phyloP scores from a whole-genome alignment of 2,113 vertebrate species.

The Nematolebias whitei region DNA sequence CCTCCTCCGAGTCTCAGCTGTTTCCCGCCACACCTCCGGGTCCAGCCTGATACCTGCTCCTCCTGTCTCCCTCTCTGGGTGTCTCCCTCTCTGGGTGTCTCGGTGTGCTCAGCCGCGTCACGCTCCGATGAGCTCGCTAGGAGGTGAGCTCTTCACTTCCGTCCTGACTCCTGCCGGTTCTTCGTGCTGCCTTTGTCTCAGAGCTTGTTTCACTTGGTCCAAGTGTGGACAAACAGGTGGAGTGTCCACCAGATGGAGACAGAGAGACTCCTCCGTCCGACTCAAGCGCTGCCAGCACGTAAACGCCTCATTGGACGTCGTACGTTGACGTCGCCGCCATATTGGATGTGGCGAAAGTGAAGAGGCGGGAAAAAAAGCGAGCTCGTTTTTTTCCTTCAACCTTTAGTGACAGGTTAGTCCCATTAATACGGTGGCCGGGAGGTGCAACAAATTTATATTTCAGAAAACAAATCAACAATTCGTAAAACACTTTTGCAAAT shows the following conservation, averaged over 20 bases:
- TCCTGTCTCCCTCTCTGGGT: conserved; percentile 27
- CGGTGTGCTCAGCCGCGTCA: conserved; percentile 28
- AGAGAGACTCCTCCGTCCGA: conserved; percentile 7
- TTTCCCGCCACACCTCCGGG: conserved; percentile 39
- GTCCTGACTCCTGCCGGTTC: neutral
- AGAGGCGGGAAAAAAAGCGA: too few relatives aligned
- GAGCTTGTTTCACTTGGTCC: neutral
- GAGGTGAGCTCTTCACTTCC: neutral
- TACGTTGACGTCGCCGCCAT: too few relatives aligned
- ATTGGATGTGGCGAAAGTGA: too few relatives aligned
- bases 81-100: conserved; percentile 3
- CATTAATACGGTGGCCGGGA: too few relatives aligned
- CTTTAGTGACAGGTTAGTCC: too few relatives aligned
- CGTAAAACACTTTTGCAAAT: too few relatives aligned
- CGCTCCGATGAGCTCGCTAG: conserved; percentile 7
- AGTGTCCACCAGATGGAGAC: conserved; percentile 51
- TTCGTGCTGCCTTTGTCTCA: neutral
- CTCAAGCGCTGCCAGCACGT: too few relatives aligned
- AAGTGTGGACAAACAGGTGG: neutral
- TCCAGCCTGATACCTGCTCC: conserved; percentile 48
- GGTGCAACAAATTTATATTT: too few relatives aligned
- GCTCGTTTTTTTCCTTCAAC: too few relatives aligned
- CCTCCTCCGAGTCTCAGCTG: conserved; percentile 32
- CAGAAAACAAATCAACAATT: too few relatives aligned
- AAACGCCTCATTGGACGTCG: too few relatives aligned